Percentiles rank a stretch among this genome's conserved stretches.
Conservation (phyloP, 2,113 vertebrate species). For the Gila orcuttii region DNA sequence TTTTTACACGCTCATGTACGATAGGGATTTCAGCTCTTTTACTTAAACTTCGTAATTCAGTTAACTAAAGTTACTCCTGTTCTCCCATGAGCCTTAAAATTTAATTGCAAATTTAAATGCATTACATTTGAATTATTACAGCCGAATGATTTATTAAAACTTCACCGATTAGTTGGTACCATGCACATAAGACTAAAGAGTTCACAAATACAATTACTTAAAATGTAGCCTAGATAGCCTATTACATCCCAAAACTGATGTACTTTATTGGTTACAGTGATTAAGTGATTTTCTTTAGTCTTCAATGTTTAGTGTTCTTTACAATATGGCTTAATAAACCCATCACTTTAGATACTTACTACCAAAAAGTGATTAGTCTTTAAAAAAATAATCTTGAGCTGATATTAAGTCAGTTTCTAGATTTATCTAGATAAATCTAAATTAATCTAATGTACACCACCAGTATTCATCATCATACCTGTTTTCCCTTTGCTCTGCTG, state of each 20-base stretch:
- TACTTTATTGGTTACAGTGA: neutral
- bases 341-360: neutral
- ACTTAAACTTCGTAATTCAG: neutral
- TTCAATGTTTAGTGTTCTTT: neutral
- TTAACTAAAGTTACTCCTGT: neutral
- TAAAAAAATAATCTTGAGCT: neutral
- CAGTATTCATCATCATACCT: conserved; percentile 66
- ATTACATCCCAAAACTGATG: neutral
- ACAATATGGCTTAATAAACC: neutral
- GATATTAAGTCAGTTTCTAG: neutral
- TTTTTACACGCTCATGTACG: neutral
- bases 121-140: neutral
- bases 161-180: neutral
- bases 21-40: neutral
- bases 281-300: neutral
- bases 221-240: neutral
- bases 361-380: neutral
- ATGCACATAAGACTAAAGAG: neutral
- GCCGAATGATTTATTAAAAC: neutral
- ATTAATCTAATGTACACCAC: neutral
- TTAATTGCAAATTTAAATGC: neutral
- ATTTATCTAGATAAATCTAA: neutral
- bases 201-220: neutral
- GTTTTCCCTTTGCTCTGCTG: conserved; percentile 43
- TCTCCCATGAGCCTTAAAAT: neutral